Evolutionary conservation across 2,113 vertebrate genomes (phyloP).

Genomic region (Phyllostomus hastatus): DNA sequence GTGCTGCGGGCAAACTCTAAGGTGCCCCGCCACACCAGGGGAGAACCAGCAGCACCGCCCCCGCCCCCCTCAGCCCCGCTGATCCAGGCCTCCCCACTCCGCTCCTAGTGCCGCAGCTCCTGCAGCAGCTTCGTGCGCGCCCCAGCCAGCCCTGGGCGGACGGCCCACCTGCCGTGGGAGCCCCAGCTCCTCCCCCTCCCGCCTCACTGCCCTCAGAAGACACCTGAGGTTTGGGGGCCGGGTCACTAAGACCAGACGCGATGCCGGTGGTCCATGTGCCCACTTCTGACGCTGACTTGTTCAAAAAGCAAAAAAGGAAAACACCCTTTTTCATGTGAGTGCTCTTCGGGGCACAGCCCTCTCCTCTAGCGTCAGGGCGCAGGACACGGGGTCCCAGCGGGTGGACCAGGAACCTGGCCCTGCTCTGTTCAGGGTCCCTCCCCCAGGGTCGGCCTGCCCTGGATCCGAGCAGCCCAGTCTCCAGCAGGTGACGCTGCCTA

Average conservation of each 20-base stretch:
- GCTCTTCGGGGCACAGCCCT: background rate
- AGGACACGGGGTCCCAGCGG: background rate
- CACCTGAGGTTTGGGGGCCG: background rate
- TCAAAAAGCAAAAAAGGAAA: background rate
- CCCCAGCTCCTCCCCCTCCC: background rate
- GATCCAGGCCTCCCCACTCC: background rate
- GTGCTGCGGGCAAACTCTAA: background rate
- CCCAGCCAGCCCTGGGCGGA: background rate
- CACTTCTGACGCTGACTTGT: background rate
- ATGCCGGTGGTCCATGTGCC: background rate
- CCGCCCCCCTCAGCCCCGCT: background rate
- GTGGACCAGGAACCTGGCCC: background rate
- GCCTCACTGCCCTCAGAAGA: background rate
- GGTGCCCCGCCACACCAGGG: too few relatives aligned
- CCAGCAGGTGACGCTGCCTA: background rate
- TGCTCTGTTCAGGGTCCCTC: background rate
- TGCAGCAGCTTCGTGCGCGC: background rate
- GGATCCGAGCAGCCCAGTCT: background rate
- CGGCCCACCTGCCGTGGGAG: rapidly evolving
- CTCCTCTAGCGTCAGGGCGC: background rate
- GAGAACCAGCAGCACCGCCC: too few relatives aligned
- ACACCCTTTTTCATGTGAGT: background rate
- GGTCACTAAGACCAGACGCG: background rate
- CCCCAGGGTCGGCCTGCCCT: background rate
- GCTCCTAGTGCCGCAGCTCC: background rate